phyloP scores from a whole-genome alignment of 2,888 invertebrate species.

The Dolomedes plantarius region DNA sequence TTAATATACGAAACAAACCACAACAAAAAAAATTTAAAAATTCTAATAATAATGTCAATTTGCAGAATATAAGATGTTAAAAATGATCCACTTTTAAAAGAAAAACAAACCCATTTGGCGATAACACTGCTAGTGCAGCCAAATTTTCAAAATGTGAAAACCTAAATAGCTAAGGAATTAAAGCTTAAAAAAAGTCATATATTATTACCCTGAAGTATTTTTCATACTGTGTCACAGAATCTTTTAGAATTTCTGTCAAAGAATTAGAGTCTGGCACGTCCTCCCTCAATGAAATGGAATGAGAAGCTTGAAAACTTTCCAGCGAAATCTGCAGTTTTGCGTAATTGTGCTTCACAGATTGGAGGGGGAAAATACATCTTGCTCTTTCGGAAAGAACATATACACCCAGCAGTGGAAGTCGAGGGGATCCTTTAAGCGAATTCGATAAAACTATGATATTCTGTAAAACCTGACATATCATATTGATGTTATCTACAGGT shows the following conservation, averaged over 20 bases:
- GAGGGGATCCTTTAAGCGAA: slow-evolving; percentile 50
- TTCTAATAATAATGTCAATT: too few species aligned
- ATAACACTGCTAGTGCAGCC: too few species aligned
- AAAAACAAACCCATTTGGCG: too few species aligned
- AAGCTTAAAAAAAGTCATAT: too few species aligned
- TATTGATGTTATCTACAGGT: slow-evolving; percentile 36
- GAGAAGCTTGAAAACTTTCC: slow-evolving; percentile 37
- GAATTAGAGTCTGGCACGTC: slow-evolving; percentile 25
- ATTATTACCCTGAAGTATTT: slow-evolving; percentile 47
- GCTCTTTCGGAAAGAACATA: slow-evolving; percentile 19
- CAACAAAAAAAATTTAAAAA: too few species aligned
- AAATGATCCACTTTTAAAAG: too few species aligned
- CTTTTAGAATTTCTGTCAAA: slow-evolving; percentile 29
- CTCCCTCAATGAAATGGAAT: neutral
- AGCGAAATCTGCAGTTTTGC: slow-evolving; percentile 47
- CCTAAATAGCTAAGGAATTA: too few species aligned
- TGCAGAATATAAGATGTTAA: too few species aligned
- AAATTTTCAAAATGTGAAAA: too few species aligned
- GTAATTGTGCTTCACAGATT: slow-evolving; percentile 51
- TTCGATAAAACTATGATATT: slow-evolving; percentile 38
- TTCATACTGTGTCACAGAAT: slow-evolving; percentile 54
- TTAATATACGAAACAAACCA: too few species aligned
- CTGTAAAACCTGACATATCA: slow-evolving; percentile 54
- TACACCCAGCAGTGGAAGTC: slow-evolving; percentile 52
- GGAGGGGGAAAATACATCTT: slow-evolving; percentile 62